Evolutionary conservation across 1,140 invertebrate species (phyloP).

Genomic region (Cherax destructor): DNA sequence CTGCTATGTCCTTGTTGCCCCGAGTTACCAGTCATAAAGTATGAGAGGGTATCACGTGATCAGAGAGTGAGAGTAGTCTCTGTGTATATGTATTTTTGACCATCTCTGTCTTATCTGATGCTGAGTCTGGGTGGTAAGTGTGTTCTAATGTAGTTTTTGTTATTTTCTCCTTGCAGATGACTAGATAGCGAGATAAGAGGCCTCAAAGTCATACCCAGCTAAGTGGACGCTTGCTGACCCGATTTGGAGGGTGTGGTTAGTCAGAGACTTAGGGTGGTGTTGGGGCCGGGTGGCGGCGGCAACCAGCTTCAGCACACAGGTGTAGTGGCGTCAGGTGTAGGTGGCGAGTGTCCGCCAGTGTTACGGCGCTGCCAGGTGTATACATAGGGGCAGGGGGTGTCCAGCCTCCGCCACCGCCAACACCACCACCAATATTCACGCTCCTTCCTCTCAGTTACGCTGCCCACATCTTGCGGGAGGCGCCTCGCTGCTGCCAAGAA

Average conservation of each 20-base stretch:
- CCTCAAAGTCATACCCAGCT: not conserved
- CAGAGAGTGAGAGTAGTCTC: not conserved
- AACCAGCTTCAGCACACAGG: not conserved
- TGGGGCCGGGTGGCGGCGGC: not conserved
- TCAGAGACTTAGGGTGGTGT: not conserved
- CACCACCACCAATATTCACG: not conserved
- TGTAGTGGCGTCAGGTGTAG: not conserved
- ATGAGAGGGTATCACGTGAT: constrained; percentile 4
- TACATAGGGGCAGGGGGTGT: not conserved
- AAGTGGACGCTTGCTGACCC: not conserved
- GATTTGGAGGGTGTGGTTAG: not conserved
- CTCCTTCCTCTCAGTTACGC: not conserved
- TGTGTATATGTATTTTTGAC: not conserved
- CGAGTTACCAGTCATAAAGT: not conserved
- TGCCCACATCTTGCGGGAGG: not conserved
- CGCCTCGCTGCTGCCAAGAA: too few relatives aligned
- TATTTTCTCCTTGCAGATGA: constrained; percentile 9
- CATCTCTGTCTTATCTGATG: not conserved
- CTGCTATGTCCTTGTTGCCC: not conserved
- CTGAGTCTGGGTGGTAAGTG: not conserved
- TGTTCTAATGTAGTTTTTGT: constrained; percentile 16
- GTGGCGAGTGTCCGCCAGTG: not conserved
- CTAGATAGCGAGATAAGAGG: not conserved
- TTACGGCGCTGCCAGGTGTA: not conserved
- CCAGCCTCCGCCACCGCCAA: not conserved